phyloP scores from a whole-genome alignment of 2,888 invertebrate species.

The Eupithecia pulchellata region DNA sequence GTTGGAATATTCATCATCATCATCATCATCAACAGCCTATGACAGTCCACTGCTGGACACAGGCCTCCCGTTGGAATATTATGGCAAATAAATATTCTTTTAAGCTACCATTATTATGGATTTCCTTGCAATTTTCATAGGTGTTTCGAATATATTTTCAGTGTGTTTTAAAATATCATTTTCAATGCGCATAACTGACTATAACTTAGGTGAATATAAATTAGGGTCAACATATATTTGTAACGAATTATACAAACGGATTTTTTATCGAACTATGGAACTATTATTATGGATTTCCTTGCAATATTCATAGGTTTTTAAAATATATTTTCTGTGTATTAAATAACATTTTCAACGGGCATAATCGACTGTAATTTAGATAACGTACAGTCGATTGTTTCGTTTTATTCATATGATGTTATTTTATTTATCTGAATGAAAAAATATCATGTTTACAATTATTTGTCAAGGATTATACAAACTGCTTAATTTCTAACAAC shows the following conservation, averaged over 20 bases:
- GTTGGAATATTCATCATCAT: not conserved
- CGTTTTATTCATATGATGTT: no score
- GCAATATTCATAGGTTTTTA: not conserved
- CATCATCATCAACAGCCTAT: no score
- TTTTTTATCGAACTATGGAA: no score
- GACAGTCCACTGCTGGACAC: no score
- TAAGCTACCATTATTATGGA: not conserved
- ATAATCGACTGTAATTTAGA: not conserved
- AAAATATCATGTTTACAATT: not conserved
- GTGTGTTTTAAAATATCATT: not conserved
- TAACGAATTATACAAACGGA: no score
- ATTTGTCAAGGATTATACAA: not conserved
- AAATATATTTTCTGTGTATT: not conserved
- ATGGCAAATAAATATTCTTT: not conserved
- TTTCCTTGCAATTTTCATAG: not conserved
- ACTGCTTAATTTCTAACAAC: not conserved
- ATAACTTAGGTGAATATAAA: no score
- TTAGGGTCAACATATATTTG: no score
- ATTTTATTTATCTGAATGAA: no score
- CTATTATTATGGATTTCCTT: not conserved
- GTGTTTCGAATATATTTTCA: not conserved
- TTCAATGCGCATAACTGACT: not conserved
- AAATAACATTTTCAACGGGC: not conserved
- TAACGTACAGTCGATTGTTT: no score
- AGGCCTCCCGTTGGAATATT: not conserved